Percentiles rank a stretch among this genome's conserved stretches.
phyloP scores from a whole-genome alignment of 2,113 vertebrate genomes.

The Callospermophilus lateralis region DNA sequence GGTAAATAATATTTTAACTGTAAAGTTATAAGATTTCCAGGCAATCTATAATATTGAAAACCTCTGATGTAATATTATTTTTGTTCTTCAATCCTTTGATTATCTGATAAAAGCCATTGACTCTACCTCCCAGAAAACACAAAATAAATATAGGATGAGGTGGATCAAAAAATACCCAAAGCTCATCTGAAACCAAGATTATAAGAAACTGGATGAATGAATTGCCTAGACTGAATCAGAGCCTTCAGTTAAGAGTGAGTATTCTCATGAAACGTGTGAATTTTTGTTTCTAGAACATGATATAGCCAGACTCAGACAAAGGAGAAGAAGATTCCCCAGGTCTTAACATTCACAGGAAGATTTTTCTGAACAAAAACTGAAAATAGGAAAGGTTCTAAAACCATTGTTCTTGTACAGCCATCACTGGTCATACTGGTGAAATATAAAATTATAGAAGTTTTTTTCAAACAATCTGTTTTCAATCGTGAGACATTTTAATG shows the following conservation, averaged over 20 bases:
- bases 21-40: neutral
- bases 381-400: neutral
- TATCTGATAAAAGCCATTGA: neutral
- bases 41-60: neutral
- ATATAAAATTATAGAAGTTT: neutral
- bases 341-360: neutral
- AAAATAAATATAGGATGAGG: neutral
- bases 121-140: neutral
- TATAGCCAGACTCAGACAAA: neutral
- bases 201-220: neutral
- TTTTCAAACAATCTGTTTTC: conserved; percentile 42
- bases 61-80: neutral
- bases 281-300: neutral
- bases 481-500: neutral
- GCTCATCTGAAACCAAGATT: neutral
- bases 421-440: neutral
- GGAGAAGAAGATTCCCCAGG: neutral
- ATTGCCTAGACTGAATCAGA: neutral
- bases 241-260: neutral
- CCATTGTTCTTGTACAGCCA: neutral
- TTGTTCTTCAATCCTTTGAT: neutral
- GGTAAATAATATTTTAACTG: neutral
- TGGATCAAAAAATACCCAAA: neutral
- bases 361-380: neutral
- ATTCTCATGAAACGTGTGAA: neutral